Base-by-base conservation (phyloP, 2,888 invertebrate species). In the Drosophila rubida region DNA sequence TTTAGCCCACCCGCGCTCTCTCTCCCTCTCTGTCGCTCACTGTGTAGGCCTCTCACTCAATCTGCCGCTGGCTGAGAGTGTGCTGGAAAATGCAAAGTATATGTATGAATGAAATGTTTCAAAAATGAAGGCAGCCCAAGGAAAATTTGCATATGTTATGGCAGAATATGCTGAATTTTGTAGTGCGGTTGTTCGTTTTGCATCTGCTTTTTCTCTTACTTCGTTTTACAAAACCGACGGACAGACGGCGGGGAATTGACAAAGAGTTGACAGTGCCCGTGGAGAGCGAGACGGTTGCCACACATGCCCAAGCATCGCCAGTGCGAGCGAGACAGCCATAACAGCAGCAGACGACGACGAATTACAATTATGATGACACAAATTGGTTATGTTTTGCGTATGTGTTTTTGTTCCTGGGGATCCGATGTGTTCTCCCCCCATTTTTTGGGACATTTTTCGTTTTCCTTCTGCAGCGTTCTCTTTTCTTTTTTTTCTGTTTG, bases 331-430 rank as follows among this genome's bases (percentile, higher is more conserved):
- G 58, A 62, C 35, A 58, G 53, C 53, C 58, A 41, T 53, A 48
- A 54, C 48, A 27, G 42, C 53, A 63, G 49, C 57, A 51, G 59
- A 44, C 65, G 72, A 70, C 70, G 68, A 78, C 66, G 76, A 76
- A 73, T 86, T 88, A 86, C 88, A 85, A 88, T 88, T 85, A 85
- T 88, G 87, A 83, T 83, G 87, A 88, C 84, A 88, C 88, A 85
- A 85, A 88, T 85, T 85, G 88, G 88, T 83, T 88, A 83, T 85
- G 88, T 88, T 83, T 64, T 77, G 67, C 67, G 66, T 76, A 25
- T 63, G 37, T 82, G 79, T 74, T 63, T 68, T 74, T 81, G 57
- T 71, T 53, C 50, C 35, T 42, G 42, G 51, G 59, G 23, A 14
- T 69, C 16, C 46, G 30, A 35, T 44, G 25, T 50, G 22, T 50